phyloP scores from a whole-genome alignment of 1,140 invertebrate species.

The Dysdera silvatica region DNA sequence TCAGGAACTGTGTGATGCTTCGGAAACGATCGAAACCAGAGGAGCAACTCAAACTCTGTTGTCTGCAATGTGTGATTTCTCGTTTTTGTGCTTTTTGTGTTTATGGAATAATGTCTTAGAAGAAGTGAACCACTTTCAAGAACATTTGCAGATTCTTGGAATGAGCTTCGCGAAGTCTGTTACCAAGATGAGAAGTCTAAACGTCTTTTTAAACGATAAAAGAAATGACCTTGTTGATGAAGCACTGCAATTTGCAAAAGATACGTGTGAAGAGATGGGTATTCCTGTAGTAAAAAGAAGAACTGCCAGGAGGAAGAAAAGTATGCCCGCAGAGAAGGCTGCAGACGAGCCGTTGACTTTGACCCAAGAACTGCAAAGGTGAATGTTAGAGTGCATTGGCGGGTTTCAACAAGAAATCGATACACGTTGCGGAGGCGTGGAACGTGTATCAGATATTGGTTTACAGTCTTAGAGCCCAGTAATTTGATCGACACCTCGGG shows the following conservation, averaged over 20 bases:
- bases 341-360: no score
- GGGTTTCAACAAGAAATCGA: background rate
- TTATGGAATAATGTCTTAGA: background rate
- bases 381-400: background rate
- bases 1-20: background rate
- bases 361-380: no score
- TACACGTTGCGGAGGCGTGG: background rate
- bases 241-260: no score
- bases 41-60: background rate
- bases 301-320: background rate
- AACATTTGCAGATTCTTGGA: background rate
- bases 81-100: background rate
- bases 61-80: background rate
- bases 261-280: background rate
- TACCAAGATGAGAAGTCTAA: background rate
- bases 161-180: background rate
- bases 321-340: background rate
- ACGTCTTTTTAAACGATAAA: no score
- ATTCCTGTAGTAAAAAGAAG: background rate
- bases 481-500: background rate
- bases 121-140: background rate
- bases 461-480: background rate
- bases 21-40: background rate
- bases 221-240: no score
- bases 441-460: background rate